Base-by-base conservation (phyloP, 2,113 vertebrate genomes). In the Dunckerocampus dactyliophorus region DNA sequence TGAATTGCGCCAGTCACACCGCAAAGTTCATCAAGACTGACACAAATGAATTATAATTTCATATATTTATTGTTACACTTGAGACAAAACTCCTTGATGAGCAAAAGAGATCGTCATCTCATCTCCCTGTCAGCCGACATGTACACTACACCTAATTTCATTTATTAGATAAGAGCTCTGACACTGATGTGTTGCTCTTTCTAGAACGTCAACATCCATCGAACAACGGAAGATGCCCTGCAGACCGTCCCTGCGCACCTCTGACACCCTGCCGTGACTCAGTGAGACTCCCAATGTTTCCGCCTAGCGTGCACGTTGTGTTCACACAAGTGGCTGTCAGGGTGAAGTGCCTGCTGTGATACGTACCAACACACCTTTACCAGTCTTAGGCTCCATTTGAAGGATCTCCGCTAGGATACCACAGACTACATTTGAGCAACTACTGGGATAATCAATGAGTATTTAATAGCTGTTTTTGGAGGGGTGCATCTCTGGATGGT, bases 161-260 rank as follows among this genome's bases (percentile, higher is more conserved):
- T 8, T 42, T 6, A 13, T 8, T 39, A 17, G 1, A 46, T 24
- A 39, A 45, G 20, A 34, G 12, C 34, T 65, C 43, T 80, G 62
- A 76, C 64, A 0, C 45, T 57, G 57, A 52, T 77, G 52, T 50
- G 17, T 72, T 67, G 83, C 62, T 85, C 72, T 78, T 86, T 81
- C 60, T 89, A 96, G 94, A 95, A 94, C 39, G 93, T 95, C 47
- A 89, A 92, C 11, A 76, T 96, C 65, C 88, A 93, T 61, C 93
- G 94, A 34, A 92, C 92, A 0, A 65, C 90, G 14, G 85, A 91
- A 77, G 93, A 94, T 37, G 94, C 94, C 71, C 62, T 95, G 84
- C 87, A 89, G 88, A 96, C 94, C 0, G 92, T 95, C 10, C 94
- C 94, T 3, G 50, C 88, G 59, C 92, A 96, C 82, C 85, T 91